Conservation (phyloP, 2,888 invertebrate species). For the Steromphala cineraria region DNA sequence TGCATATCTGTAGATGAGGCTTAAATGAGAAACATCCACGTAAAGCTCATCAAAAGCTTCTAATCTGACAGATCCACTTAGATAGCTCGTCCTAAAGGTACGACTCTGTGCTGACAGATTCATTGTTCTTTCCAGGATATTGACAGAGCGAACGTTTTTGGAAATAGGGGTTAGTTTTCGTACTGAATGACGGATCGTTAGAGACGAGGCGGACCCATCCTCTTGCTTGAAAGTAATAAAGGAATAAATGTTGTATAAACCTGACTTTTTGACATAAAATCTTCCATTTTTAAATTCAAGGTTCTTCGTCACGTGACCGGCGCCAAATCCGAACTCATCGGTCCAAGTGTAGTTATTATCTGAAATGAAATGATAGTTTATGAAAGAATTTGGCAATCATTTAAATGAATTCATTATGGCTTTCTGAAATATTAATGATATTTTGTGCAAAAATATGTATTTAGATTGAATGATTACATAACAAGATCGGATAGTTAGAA, state of each 20-base stretch:
- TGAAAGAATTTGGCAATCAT: too few species aligned
- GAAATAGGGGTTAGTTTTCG: neutral
- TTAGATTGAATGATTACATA: too few species aligned
- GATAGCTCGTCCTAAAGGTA: neutral
- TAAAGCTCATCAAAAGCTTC: neutral
- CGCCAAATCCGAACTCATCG: neutral
- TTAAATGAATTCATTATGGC: too few species aligned
- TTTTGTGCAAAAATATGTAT: too few species aligned
- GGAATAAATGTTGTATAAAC: neutral
- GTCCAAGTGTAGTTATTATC: neutral
- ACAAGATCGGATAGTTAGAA: too few species aligned
- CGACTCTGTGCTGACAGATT: neutral
- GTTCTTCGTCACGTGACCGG: neutral
- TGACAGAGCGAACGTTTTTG: neutral
- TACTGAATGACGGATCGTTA: neutral
- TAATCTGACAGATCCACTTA: neutral
- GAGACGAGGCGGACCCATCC: too few species aligned
- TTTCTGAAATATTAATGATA: too few species aligned
- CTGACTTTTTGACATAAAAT: neutral
- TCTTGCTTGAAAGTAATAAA: neutral
- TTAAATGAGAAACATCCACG: neutral
- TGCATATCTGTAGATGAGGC: neutral
- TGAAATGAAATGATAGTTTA: neutral
- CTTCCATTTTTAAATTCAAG: neutral
- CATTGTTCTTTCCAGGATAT: neutral